Base-by-base conservation (phyloP, 2,888 invertebrate species). In the Temnothorax rugatulus region DNA sequence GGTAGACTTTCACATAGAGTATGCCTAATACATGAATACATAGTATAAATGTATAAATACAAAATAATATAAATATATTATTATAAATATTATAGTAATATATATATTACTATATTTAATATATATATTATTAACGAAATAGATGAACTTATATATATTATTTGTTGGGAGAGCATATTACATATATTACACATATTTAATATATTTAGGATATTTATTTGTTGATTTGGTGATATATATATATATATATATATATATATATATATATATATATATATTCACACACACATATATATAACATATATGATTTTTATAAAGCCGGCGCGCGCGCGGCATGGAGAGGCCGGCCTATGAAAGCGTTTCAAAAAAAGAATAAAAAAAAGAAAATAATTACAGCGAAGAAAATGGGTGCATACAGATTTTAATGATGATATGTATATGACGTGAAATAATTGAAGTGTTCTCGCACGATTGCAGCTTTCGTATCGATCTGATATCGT, bases 171-270 rank as follows among this genome's bases (percentile, higher is more conserved):
- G 94, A 94, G 91, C 91, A 93, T 93, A 93, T 93, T 91, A 92
- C 90, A 79, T 57, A 93, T 93, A 90, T 93, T 91, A 92, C 88
- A 92, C 92, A 93, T 90, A 93, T 92, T 92, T 91, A 92, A 92
- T 94, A 94, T 93, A 94, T 94, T 93, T 93, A 94, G 94, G 87
- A 93, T 94, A 94, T 94, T 94, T 94, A 94, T 94, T 94, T 94
- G 94, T 94, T 94, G 93, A 94, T 93, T 94, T 93, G 93, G 92
- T 93, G 93, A 92, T 92, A 92, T 90, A 88, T 88, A 88, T 87
- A 88, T 64, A 81, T 25, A 82, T 41, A 88, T 29, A 29, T 29
- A 29, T 29, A 29, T 29, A 29, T 29, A 29, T 29, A 29, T 29
- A 29, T 2, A 29, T 2, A 29, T 1, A 29, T 1, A 29, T 29